phyloP scores from a whole-genome alignment of 2,113 vertebrate species.

The Hypomesus transpacificus region DNA sequence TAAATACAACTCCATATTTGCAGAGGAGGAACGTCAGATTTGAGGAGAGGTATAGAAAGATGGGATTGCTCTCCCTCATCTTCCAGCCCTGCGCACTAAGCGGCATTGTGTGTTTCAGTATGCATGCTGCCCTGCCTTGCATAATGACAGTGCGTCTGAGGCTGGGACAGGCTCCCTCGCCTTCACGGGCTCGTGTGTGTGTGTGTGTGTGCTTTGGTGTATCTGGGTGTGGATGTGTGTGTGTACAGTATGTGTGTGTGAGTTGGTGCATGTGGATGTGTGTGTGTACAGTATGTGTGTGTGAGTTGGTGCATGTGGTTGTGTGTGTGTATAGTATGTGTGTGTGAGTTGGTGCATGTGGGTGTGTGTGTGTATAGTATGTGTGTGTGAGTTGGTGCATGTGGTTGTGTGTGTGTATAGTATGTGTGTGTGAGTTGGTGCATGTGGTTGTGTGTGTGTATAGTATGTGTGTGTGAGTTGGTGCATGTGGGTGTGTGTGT shows the following conservation, averaged over 20 bases:
- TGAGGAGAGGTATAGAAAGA: too few relatives aligned
- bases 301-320: not conserved
- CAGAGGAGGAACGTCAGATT: too few relatives aligned
- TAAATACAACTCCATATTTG: too few relatives aligned
- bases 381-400: slow-evolving; percentile 10
- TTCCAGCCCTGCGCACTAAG: not conserved
- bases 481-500: slow-evolving; percentile 11
- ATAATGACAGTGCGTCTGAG: slow-evolving; percentile 30
- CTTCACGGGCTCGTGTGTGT: slow-evolving; percentile 12
- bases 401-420: slow-evolving; percentile 12
- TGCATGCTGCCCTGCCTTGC: slow-evolving; percentile 25
- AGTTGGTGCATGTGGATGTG: not conserved
- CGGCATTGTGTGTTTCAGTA: slow-evolving; percentile 30
- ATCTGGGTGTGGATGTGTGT: slow-evolving; percentile 8
- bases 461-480: slow-evolving; percentile 17
- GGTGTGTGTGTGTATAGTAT: slow-evolving; percentile 24
- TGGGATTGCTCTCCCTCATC: not conserved
- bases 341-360: slow-evolving; percentile 6
- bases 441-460: slow-evolving; percentile 24
- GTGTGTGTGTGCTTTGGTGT: slow-evolving; percentile 13
- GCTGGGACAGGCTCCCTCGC: slow-evolving; percentile 8
- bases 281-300: not conserved
- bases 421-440: slow-evolving; percentile 13
- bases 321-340: slow-evolving; percentile 17
- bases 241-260: slow-evolving; percentile 17